Evolutionary conservation across 2,113 vertebrate genomes (phyloP).

Genomic region (Elaphurus davidianus): DNA sequence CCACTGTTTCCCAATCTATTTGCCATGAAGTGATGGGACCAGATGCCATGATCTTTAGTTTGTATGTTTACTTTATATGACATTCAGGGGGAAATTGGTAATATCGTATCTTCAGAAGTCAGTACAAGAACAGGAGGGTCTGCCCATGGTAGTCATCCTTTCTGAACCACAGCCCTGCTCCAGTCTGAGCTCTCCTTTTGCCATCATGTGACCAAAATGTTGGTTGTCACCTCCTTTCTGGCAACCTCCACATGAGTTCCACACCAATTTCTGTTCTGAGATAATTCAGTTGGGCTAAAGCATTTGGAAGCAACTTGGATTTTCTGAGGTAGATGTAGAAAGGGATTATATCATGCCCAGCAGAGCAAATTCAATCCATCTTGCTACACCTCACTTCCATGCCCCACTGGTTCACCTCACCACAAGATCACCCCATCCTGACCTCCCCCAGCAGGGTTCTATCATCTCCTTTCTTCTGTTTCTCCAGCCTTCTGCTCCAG

Average conservation of each 20-base stretch:
- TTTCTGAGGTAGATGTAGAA: background rate
- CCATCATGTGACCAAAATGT: background rate
- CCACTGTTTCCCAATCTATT: background rate
- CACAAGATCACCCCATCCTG: background rate
- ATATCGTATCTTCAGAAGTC: background rate
- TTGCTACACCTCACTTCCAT: background rate
- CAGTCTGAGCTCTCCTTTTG: background rate
- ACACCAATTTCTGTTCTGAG: background rate
- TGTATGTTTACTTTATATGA: background rate
- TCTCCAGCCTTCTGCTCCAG: background rate
- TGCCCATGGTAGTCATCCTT: background rate
- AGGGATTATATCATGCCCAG: background rate
- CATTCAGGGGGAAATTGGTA: background rate
- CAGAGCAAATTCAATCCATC: background rate
- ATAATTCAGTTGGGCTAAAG: background rate
- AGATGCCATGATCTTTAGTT: background rate
- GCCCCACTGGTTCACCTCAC: background rate
- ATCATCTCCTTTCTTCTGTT: background rate
- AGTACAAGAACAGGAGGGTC: background rate
- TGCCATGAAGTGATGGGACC: background rate
- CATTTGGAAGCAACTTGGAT: background rate
- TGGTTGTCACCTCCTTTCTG: background rate
- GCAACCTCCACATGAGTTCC: background rate
- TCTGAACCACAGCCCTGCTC: background rate
- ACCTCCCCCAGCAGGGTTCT: background rate